A percentile compares a stretch with the other conserved stretches of the same genome.
Evolutionary conservation across 2,888 invertebrate genomes (phyloP).

Genomic region (Bombylius discolor): DNA sequence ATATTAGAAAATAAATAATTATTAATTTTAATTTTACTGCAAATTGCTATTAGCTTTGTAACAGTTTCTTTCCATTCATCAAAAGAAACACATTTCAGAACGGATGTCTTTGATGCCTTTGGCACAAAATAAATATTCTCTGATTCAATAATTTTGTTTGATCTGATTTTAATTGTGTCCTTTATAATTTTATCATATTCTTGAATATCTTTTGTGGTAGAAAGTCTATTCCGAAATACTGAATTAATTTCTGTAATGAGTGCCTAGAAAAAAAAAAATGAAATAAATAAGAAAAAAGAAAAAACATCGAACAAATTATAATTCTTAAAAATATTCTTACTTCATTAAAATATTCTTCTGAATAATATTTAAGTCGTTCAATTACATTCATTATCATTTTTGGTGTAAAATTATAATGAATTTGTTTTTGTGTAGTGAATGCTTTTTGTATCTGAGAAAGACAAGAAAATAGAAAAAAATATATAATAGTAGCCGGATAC

Average conservation of each 20-base stretch:
- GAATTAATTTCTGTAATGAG: slow-evolving; percentile 61
- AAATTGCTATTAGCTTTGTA: slow-evolving; percentile 49
- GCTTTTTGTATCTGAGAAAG: slow-evolving; percentile 24
- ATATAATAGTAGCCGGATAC: not conserved
- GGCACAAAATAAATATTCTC: slow-evolving; percentile 33
- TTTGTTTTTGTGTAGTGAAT: slow-evolving; percentile 21
- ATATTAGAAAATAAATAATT: not conserved
- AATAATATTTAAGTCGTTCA: slow-evolving; percentile 26
- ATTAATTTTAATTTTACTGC: slow-evolving; percentile 39
- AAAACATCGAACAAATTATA: not conserved
- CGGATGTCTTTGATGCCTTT: slow-evolving; percentile 15
- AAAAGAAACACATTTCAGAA: slow-evolving; percentile 36
- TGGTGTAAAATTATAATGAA: slow-evolving; percentile 35
- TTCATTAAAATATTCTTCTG: slow-evolving; percentile 29
- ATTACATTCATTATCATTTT: slow-evolving; percentile 33
- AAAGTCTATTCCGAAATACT: slow-evolving; percentile 63
- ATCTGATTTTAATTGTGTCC: slow-evolving; percentile 16
- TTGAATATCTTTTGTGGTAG: slow-evolving; percentile 49
- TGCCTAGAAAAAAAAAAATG: slow-evolving; percentile 38
- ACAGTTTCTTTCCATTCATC: slow-evolving; percentile 51
- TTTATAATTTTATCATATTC: slow-evolving; percentile 51
- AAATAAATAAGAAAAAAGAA: no score
- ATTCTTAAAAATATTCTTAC: slow-evolving; percentile 15
- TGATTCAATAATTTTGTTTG: not conserved
- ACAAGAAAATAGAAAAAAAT: not conserved